These are phyloP conservation scores for Sanderia malayensis DNA, from an alignment of 30 jellyfish, hydroid and myxozoan species.

Conservation along the genomic window DNA sequence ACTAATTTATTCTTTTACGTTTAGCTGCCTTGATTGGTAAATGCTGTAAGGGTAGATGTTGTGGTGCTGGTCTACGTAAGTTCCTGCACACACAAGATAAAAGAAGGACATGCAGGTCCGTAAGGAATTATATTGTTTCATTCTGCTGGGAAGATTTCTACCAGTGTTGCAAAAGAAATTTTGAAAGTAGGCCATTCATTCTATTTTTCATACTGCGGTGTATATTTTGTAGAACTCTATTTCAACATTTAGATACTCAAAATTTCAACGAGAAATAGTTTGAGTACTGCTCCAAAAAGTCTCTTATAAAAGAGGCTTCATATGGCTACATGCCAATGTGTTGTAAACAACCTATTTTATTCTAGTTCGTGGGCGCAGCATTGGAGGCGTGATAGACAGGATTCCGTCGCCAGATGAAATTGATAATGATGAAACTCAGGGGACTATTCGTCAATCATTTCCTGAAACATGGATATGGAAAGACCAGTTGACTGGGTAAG, in stretches of 20 bases:
- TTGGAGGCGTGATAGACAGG: neutral
- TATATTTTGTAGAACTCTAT: neutral
- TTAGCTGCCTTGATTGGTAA: no score
- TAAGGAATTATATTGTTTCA: neutral
- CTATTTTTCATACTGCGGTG: neutral
- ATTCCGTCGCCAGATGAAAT: conserved; percentile 8
- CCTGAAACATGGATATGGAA: conserved; percentile 70
- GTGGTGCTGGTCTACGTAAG: neutral
- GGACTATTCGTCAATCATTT: conserved; percentile 17
- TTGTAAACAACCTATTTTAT: neutral
- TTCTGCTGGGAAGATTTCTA: conserved; percentile 48
- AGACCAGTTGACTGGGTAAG: conserved; percentile 18
- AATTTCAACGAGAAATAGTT: no score
- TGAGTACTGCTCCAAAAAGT: no score
- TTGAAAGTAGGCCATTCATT: conserved; percentile 3
- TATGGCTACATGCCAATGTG: neutral
- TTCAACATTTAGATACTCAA: no score
- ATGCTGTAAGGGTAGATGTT: conserved; percentile 47
- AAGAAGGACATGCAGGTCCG: neutral
- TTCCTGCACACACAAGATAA: neutral
- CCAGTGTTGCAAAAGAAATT: conserved; percentile 19
- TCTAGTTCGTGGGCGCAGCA: conserved; percentile 45
- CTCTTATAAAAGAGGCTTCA: neutral
- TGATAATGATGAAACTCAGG: conserved; percentile 5
- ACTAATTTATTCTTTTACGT: no score